Base-by-base conservation (phyloP, 2,888 invertebrate genomes). In the Gastrophysa polygoni region DNA sequence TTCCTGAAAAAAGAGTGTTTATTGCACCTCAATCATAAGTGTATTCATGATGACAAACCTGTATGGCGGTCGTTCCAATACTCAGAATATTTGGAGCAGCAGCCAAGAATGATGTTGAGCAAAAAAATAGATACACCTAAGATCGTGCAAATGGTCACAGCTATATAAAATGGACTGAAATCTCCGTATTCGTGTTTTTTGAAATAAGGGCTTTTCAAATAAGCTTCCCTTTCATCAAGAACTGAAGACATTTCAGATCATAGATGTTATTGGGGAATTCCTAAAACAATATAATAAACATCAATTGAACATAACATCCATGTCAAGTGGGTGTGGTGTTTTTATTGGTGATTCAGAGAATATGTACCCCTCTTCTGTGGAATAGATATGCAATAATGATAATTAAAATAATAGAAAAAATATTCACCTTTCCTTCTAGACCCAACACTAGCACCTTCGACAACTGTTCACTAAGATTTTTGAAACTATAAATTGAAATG, bases 1-100 rank as follows among this genome's bases (percentile, higher is more conserved):
- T 94, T 51, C 93, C 93, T 91, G 77, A 28, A 78, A 49, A 58
- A 18, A 24, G 7, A n/a, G n/a, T n/a, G n/a, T n/a, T n/a, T n/a
- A n/a, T n/a, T n/a, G n/a, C n/a, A n/a, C n/a, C n/a, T n/a, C n/a
- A n/a, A n/a, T n/a, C n/a, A n/a, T n/a, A n/a, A n/a, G n/a, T n/a
- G 38, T 4, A 38, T 4, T 14, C 4, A 38, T 4, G 6, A 2
- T 38, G 38, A 38, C 38, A 1, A n/a, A 90, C 91, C 92, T 78
- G 92, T 92, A 75, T 92, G 89, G 69, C 89, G 85, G 76, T 93
- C 91, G 70, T 89, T 87, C 95, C 95, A 95, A 77, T 95, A 95
- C 38, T 85, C 83, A 1, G 88, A 89, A 78, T 93, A 88, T 71
- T 87, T 87, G 0, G 93, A 93, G 78, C 93, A 91, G 79, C 89